Percentiles rank a stretch among this genome's conserved stretches.
phyloP scores from a whole-genome alignment of 1,140 invertebrate species.

The Spodoptera litura region DNA sequence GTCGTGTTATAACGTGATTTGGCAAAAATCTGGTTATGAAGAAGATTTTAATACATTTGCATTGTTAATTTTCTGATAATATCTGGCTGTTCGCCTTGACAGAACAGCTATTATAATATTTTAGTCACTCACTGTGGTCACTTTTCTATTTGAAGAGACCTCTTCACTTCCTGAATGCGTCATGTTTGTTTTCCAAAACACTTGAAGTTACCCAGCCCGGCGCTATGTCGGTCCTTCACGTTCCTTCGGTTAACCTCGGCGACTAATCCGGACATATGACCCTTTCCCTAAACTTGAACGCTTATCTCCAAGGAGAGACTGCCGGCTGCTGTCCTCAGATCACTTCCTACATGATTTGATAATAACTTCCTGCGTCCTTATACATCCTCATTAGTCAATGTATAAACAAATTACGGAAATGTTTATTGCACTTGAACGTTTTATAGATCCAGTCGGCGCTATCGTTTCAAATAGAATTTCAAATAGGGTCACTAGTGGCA shows the following conservation, averaged over 20 bases:
- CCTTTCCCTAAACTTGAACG: conserved; percentile 28
- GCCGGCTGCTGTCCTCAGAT: conserved; percentile 57
- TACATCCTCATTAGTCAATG: conserved; percentile 74
- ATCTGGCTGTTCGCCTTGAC: conserved; percentile 10
- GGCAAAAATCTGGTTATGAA: conserved; percentile 61
- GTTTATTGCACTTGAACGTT: conserved; percentile 59
- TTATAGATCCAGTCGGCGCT: conserved; percentile 47
- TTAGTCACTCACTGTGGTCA: conserved; percentile 17
- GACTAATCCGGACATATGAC: conserved; percentile 13
- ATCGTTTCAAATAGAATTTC: conserved; percentile 69
- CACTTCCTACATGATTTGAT: conserved; percentile 81
- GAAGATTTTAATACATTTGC: conserved; percentile 5
- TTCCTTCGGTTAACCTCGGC: conserved; percentile 3
- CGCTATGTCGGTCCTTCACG: neutral
- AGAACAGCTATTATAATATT: conserved; percentile 9
- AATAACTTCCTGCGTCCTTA: conserved; percentile 81
- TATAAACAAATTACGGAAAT: conserved; percentile 72
- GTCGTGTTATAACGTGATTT: conserved; percentile 64
- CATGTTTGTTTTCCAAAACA: neutral
- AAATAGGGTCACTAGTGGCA: conserved; percentile 70
- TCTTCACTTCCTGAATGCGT: conserved; percentile 8
- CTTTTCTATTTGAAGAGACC: conserved; percentile 24
- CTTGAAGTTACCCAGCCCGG: neutral
- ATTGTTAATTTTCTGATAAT: conserved; percentile 33
- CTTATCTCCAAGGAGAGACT: conserved; percentile 46